Percentiles rank a stretch among this genome's conserved stretches.
Conservation (phyloP, 92 coral and sea anemone genomes). For the Siderastrea siderea region DNA sequence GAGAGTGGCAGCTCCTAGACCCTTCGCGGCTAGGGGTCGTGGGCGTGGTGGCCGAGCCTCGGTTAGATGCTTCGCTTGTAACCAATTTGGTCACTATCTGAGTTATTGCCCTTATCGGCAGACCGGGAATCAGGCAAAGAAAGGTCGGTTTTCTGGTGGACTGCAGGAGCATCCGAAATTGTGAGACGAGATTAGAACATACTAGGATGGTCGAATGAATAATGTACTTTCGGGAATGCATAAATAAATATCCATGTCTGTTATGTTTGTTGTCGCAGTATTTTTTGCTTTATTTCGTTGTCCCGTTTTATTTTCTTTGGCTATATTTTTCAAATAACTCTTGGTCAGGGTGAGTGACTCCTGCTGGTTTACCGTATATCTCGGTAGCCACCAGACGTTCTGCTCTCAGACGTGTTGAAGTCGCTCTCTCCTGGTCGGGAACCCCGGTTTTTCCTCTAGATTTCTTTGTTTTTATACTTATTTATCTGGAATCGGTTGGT, state of each 20-base stretch:
- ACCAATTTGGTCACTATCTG: not conserved
- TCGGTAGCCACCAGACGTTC: conserved; percentile 36
- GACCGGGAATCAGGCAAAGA: not conserved
- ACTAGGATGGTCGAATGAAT: too few relatives aligned
- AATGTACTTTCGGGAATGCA: too few relatives aligned
- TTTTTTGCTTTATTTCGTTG: too few relatives aligned
- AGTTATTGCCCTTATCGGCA: not conserved
- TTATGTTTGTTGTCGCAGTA: too few relatives aligned
- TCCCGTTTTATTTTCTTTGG: too few relatives aligned
- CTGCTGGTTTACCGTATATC: conserved; percentile 12
- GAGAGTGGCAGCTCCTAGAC: not conserved
- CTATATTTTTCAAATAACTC: too few relatives aligned
- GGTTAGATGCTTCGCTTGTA: conserved; percentile 3
- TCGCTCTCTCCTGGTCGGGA: conserved; percentile 57
- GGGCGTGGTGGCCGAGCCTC: not conserved
- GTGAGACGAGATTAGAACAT: too few relatives aligned
- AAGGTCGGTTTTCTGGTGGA: not conserved
- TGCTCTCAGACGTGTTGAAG: conserved; percentile 40
- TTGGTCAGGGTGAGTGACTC: conserved; percentile 40
- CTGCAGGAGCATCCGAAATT: not conserved
- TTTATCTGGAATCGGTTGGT: too few relatives aligned
- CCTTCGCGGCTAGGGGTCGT: not conserved
- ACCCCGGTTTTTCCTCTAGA: not conserved
- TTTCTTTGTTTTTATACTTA: too few relatives aligned
- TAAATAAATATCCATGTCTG: too few relatives aligned